Percentiles rank a stretch among this genome's conserved stretches.
Evolutionary conservation across 2,888 invertebrate species (phyloP).

Genomic region (Stomorhina lunata): DNA sequence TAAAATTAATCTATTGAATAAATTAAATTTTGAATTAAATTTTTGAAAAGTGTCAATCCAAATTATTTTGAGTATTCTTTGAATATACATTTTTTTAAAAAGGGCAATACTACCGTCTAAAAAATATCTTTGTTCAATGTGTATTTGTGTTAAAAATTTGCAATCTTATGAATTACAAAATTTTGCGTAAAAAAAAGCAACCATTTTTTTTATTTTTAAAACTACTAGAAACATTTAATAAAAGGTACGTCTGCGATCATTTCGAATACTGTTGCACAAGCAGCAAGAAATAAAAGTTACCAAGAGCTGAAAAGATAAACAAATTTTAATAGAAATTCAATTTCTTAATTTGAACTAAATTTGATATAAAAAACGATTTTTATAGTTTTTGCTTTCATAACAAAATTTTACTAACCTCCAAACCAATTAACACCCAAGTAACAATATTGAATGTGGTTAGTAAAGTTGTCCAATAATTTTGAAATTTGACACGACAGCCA

Average conservation of each 20-base stretch:
- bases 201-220: not conserved
- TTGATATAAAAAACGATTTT: too few species aligned
- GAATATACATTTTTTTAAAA: not conserved
- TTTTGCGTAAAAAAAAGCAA: conserved; percentile 12
- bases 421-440: conserved; percentile 69
- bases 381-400: not conserved
- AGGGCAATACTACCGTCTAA: not conserved
- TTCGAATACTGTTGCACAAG: conserved; percentile 91
- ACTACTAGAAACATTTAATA: conserved; percentile 79
- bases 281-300: conserved; percentile 91
- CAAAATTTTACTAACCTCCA: conserved; percentile 69
- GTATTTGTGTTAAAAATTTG: not conserved
- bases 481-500: conserved; percentile 74
- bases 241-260: conserved; percentile 86
- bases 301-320: conserved; percentile 75
- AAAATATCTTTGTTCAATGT: conserved; percentile 6
- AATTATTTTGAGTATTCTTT: too few species aligned
- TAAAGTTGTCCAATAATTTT: conserved; percentile 73
- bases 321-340: not conserved
- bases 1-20: too few species aligned
- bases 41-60: too few species aligned
- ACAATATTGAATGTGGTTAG: conserved; percentile 72
- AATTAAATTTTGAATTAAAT: too few species aligned
- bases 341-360: too few species aligned
- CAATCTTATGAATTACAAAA: not conserved